A percentile compares a stretch with the other conserved stretches of the same genome.
These are phyloP conservation scores for Cerastoderma edule DNA, from an alignment of 2,888 invertebrate species.

Conservation along the genomic window DNA sequence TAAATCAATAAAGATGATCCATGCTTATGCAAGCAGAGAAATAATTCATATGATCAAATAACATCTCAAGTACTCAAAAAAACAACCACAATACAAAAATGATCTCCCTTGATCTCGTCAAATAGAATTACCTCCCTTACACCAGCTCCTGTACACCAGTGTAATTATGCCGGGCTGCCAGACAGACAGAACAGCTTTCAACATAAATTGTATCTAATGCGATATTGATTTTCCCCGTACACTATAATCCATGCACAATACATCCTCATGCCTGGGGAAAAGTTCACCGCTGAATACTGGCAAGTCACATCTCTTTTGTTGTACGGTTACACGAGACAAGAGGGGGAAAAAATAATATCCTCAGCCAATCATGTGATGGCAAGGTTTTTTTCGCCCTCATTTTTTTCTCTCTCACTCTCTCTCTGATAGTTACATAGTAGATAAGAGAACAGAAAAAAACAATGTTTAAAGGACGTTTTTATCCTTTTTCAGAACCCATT, in stretches of 20 bases:
- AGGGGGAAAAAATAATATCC: slow-evolving; percentile 14
- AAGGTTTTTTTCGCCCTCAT: too few species aligned
- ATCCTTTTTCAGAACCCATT: too few species aligned
- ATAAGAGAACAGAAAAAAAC: too few species aligned
- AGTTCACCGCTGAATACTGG: slow-evolving; percentile 42
- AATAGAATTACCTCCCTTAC: slow-evolving; percentile 45
- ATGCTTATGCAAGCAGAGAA: too few species aligned
- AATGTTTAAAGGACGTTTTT: too few species aligned
- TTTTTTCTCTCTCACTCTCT: too few species aligned
- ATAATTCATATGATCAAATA: too few species aligned
- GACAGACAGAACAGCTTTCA: slow-evolving; percentile 58
- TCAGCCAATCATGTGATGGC: slow-evolving; percentile 21
- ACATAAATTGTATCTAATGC: slow-evolving; percentile 60
- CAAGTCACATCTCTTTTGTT: slow-evolving; percentile 39
- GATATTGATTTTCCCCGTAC: slow-evolving; percentile 57
- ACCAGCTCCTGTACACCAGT: slow-evolving; percentile 22
- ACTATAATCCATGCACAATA: slow-evolving; percentile 43
- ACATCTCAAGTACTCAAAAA: too few species aligned
- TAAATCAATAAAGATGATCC: too few species aligned
- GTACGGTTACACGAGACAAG: slow-evolving; percentile 10
- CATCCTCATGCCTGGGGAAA: slow-evolving; percentile 2
- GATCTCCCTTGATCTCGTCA: too few species aligned
- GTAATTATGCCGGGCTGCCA: slow-evolving; percentile 53
- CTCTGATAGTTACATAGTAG: too few species aligned
- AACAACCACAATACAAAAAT: too few species aligned